Conservation (phyloP, 2,113 vertebrate species). For the Lepisosteus oculatus region DNA sequence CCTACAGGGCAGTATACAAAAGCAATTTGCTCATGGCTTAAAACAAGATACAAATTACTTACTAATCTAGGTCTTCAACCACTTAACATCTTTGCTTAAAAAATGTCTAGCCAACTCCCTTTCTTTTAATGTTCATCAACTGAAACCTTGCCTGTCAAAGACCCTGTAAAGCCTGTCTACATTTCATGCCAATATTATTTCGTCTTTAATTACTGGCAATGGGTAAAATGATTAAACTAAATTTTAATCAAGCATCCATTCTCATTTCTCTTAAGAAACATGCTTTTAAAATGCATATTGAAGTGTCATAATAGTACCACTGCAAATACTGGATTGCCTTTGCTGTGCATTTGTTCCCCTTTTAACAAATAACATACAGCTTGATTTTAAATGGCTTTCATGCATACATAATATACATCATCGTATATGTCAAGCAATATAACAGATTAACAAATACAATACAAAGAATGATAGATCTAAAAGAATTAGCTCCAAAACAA, state of each 20-base stretch:
- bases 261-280: background rate
- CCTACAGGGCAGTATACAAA: slow-evolving; percentile 44
- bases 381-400: too few species aligned
- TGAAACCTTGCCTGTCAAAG: slow-evolving; percentile 29
- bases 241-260: slow-evolving; percentile 34
- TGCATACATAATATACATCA: too few species aligned
- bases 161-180: slow-evolving; percentile 26
- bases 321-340: too few species aligned
- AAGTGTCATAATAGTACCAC: too few species aligned
- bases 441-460: too few species aligned
- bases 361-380: too few species aligned
- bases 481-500: too few species aligned
- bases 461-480: too few species aligned
- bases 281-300: background rate
- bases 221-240: slow-evolving; percentile 44
- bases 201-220: slow-evolving; percentile 37
- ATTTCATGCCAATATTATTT: slow-evolving; percentile 32
- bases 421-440: too few species aligned
- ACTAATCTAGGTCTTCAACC: slow-evolving; percentile 47
- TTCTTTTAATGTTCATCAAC: slow-evolving; percentile 3
- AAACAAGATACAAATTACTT: slow-evolving; percentile 46
- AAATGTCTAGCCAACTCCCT: slow-evolving; percentile 22
- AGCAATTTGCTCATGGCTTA: slow-evolving; percentile 39
- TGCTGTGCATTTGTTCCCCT: too few species aligned
- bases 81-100: slow-evolving; percentile 41